A percentile compares a stretch with the other conserved stretches of the same genome.
Conservation (phyloP, 1,140 invertebrate species). For the Periplaneta americana region DNA sequence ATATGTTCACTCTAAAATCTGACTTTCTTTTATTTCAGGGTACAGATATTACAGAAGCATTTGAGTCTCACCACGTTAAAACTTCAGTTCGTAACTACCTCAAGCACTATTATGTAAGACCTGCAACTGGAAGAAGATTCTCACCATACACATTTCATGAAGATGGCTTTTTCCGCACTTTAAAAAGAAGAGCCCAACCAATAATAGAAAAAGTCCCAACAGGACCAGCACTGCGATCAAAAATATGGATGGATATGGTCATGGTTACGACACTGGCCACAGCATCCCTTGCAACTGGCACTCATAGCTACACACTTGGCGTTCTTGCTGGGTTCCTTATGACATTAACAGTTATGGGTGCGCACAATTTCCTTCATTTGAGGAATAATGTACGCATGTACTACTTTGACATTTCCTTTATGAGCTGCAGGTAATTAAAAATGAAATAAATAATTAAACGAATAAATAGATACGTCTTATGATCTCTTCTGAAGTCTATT, state of each 20-base stretch:
- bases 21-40: constrained; percentile 16
- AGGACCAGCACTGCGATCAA: constrained; percentile 13
- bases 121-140: constrained; percentile 15
- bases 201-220: background rate
- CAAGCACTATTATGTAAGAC: constrained; percentile 24
- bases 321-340: constrained; percentile 48
- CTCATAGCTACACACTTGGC: constrained; percentile 36
- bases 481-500: too few relatives aligned
- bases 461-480: too few relatives aligned
- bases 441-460: too few relatives aligned
- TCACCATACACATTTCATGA: constrained; percentile 19
- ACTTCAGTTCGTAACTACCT: constrained; percentile 19
- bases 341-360: constrained; percentile 47
- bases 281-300: constrained; percentile 43
- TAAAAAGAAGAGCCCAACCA: constrained; percentile 27
- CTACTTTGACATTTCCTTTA: constrained; percentile 61
- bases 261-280: constrained; percentile 41
- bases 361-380: constrained; percentile 80
- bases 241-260: constrained; percentile 45
- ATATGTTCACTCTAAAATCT: too few relatives aligned
- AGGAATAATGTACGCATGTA: constrained; percentile 78
- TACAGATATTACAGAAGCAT: constrained; percentile 36
- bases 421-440: constrained; percentile 49
- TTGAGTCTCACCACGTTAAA: constrained; percentile 29
- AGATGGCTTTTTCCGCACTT: constrained; percentile 32